Conservation (phyloP, 2,797 vertebrate species). For the Paedocypris micromegethes region DNA sequence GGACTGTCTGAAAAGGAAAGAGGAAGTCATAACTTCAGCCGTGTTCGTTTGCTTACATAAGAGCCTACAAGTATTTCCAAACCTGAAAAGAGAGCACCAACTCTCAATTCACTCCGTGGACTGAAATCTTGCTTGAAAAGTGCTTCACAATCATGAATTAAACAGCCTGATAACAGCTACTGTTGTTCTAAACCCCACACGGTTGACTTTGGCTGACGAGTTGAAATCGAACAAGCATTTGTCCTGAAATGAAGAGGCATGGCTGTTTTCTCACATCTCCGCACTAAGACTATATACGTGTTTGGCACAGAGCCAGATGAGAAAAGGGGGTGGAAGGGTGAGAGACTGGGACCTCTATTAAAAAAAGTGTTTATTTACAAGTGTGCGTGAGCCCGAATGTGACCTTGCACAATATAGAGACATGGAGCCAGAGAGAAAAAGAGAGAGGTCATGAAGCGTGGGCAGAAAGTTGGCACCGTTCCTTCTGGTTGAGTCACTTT, state of each 20-base stretch:
- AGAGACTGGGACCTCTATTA: slow-evolving; percentile 5
- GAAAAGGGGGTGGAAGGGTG: slow-evolving; percentile 20
- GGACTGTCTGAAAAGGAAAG: slow-evolving; percentile 26
- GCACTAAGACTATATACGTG: slow-evolving; percentile 36
- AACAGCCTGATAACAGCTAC: slow-evolving; percentile 12
- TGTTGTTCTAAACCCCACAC: slow-evolving; percentile 7
- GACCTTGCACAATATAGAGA: slow-evolving; percentile 15
- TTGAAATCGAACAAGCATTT: slow-evolving; percentile 7
- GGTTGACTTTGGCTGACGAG: slow-evolving; percentile 18
- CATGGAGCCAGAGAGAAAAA: background rate
- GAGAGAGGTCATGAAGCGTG: slow-evolving; percentile 34
- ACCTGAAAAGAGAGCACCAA: slow-evolving; percentile 10
- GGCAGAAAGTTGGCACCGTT: slow-evolving; percentile 44
- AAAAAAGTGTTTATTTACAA: slow-evolving; percentile 25
- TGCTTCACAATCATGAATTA: slow-evolving; percentile 1
- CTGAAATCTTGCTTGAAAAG: background rate
- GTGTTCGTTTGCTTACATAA: slow-evolving; percentile 20
- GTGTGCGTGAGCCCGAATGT: slow-evolving; percentile 31
- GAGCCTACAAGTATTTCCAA: slow-evolving; percentile 12
- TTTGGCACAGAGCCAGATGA: slow-evolving; percentile 27
- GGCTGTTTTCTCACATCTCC: slow-evolving; percentile 31
- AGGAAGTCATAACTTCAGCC: slow-evolving; percentile 39
- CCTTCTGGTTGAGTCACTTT: slow-evolving; percentile 48
- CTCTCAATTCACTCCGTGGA: slow-evolving; percentile 6
- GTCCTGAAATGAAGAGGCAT: slow-evolving; percentile 26